phyloP scores from a whole-genome alignment of 2,797 vertebrate genomes.

The Bovichtus diacanthus region DNA sequence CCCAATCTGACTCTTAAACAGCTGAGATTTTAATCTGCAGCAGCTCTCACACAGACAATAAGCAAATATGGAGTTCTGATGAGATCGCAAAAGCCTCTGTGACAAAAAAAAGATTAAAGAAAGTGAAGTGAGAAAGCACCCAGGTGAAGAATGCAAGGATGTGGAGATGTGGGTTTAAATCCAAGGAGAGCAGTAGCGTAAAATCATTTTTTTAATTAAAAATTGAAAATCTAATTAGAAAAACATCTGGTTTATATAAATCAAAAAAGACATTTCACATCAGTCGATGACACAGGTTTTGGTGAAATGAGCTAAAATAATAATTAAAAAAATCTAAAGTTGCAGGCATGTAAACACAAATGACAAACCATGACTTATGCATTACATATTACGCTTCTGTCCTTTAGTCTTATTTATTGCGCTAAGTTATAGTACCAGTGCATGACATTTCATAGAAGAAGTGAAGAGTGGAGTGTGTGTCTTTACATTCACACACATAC shows the following conservation, averaged over 20 bases:
- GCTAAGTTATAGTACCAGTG: neutral
- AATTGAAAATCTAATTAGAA: neutral
- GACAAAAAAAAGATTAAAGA: neutral
- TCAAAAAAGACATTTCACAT: no score
- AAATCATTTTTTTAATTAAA: no score
- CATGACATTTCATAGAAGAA: neutral
- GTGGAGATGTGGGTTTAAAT: no score
- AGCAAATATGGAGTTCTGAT: neutral
- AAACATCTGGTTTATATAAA: no score
- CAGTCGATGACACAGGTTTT: no score
- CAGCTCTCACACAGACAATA: neutral
- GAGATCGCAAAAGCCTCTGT: neutral
- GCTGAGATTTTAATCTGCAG: no score
- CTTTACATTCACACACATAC: neutral
- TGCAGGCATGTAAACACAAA: neutral
- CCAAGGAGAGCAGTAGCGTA: no score
- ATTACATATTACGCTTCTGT: neutral
- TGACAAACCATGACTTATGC: neutral
- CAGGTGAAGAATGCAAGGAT: no score
- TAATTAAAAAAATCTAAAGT: neutral
- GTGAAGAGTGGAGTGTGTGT: neutral
- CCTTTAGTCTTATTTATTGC: neutral
- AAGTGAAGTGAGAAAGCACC: neutral
- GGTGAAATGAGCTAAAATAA: no score
- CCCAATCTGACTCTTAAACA: no score